Evolutionary conservation across 2,797 vertebrate species (phyloP), one percentile per base, ranked within the genome.

Genomic region (Microchirus variegatus): DNA sequence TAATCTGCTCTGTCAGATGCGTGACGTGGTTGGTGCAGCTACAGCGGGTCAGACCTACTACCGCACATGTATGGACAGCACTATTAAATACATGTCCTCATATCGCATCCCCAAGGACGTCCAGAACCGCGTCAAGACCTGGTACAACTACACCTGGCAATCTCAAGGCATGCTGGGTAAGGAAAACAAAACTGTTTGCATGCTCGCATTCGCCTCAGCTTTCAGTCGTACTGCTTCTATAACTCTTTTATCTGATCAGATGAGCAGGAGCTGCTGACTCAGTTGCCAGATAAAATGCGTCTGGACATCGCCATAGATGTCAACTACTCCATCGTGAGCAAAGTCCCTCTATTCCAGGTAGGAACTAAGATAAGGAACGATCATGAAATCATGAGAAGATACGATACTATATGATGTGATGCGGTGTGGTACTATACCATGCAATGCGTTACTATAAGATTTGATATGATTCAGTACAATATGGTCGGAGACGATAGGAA

Each of bases 121-220:
- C 37, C 98, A 99, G 91, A 95, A 95, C 79, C 91, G 97, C 0
- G 96, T 99, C 84, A 98, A 98, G 82, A 98, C 93, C 13, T 99
- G 98, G 98, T 99, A 99, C 0, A 97, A 98, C 85, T 99, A 98
- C 89, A 99, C 98, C 0, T 99, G 97, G 98, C 95, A 96, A 56
- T 98, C 97, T 0, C 97, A 99, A 88, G 97, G 98, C 91, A 99
- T 99, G 96, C 95, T 99, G 90, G 96, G 98, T 99, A 94, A 95
- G 94, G 54, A 31, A 2, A 52, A 8, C 31, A 1, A 17, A 3
- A 19, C n/a, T 60, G 41, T 44, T 18, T 48, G 10, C 7, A 6
- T 52, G 22, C 1, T 35, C 14, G 4, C 17, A 0, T 59, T 19
- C 10, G 11, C 17, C 1, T 19, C 16, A n/a, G 3, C 22, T 57